Evolutionary conservation across 1,140 invertebrate genomes (phyloP).

Genomic region (Tetragonula clypearis): DNA sequence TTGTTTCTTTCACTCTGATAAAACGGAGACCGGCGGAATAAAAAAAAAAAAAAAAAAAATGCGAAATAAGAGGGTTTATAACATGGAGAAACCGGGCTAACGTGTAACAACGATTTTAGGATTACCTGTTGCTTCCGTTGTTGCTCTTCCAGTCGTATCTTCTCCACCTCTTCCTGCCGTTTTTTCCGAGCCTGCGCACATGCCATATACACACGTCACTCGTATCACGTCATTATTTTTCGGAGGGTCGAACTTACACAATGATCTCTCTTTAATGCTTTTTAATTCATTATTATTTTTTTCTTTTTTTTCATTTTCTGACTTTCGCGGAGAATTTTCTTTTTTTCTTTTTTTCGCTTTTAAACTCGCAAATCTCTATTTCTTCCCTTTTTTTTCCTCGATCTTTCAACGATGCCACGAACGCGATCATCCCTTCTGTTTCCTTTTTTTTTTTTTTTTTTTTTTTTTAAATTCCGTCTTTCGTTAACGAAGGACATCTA

Average conservation of each 20-base stretch:
- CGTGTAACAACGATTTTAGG: slow-evolving; percentile 64
- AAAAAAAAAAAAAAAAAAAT: neutral
- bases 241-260: slow-evolving; percentile 23
- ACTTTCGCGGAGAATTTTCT: neutral
- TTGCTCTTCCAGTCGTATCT: slow-evolving; percentile 91
- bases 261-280: slow-evolving; percentile 10
- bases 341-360: neutral
- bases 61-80: neutral
- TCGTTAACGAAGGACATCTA: neutral
- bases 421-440: neutral
- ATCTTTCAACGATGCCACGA: neutral
- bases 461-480: neutral
- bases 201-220: slow-evolving; percentile 77
- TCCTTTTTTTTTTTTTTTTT: too few species aligned
- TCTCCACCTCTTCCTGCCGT: slow-evolving; percentile 92
- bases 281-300: neutral
- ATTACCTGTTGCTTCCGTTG: slow-evolving; percentile 91
- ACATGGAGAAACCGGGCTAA: slow-evolving; percentile 18
- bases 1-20: slow-evolving; percentile 4
- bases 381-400: neutral
- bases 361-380: neutral
- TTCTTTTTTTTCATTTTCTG: too few species aligned
- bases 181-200: slow-evolving; percentile 89
- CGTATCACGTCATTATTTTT: slow-evolving; percentile 69
- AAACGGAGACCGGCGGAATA: neutral